A percentile compares a stretch with the other conserved stretches of the same genome.
Conservation (phyloP, 92 coral and sea anemone genomes). For the Galaxea fascicularis region DNA sequence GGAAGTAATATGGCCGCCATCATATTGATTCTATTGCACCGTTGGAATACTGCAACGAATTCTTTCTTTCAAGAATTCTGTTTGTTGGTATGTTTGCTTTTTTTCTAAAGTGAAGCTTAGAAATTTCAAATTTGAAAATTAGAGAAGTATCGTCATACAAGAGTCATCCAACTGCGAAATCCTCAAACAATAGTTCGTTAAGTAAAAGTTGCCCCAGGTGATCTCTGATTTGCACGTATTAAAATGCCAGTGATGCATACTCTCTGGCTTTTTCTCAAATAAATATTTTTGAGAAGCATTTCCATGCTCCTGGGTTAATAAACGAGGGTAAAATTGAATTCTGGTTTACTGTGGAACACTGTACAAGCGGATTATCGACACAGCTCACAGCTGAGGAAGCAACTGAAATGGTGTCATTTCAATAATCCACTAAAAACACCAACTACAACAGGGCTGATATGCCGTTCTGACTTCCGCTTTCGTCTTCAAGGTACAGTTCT, state of each 20-base stretch:
- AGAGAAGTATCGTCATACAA: background rate
- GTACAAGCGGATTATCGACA: background rate
- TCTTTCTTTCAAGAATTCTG: no score
- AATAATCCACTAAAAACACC: background rate
- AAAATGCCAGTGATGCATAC: conserved; percentile 18
- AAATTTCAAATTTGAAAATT: no score
- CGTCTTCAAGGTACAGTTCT: background rate
- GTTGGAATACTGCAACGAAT: no score
- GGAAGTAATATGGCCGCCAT: no score
- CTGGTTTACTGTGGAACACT: background rate
- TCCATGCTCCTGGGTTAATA: background rate
- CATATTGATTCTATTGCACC: no score
- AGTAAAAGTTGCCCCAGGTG: conserved; percentile 15
- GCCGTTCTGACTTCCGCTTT: background rate
- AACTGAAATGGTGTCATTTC: background rate
- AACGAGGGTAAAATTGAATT: background rate
- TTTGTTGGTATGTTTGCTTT: no score
- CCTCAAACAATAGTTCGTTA: conserved; percentile 22
- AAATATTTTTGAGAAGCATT: background rate
- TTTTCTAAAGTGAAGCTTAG: background rate
- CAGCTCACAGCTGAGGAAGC: background rate
- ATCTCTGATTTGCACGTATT: background rate
- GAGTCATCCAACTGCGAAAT: conserved; percentile 40
- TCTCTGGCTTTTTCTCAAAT: background rate
- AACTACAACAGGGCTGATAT: background rate